Evolutionary conservation across 2,113 vertebrate genomes (phyloP).

Genomic region (Montifringilla adamsi): DNA sequence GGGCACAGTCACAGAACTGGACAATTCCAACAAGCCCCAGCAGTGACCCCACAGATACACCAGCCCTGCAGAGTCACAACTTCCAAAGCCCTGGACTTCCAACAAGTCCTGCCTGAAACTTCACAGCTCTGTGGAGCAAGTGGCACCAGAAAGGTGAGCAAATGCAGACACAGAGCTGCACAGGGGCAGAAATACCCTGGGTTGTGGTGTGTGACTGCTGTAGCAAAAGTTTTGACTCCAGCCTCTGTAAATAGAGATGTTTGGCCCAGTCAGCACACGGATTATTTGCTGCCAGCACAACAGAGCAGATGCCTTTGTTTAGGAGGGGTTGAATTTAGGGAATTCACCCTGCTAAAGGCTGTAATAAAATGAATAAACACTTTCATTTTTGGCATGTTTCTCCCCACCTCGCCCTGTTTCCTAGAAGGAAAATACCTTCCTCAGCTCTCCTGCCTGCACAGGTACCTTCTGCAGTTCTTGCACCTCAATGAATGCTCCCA

Average conservation of each 20-base stretch:
- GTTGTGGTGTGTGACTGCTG: background rate
- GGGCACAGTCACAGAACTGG: background rate
- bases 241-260: background rate
- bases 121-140: accelerated
- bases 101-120: accelerated
- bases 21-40: background rate
- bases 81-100: background rate
- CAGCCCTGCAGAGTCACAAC: background rate
- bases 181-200: background rate
- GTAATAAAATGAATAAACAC: background rate
- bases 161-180: background rate
- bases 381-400: background rate
- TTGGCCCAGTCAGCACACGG: background rate
- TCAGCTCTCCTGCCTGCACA: background rate
- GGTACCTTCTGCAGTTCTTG: background rate
- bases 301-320: background rate
- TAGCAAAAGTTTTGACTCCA: accelerated
- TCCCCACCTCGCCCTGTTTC: background rate
- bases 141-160: background rate
- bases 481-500: background rate
- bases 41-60: accelerated
- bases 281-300: background rate
- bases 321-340: background rate
- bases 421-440: background rate
- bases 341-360: background rate